Conservation (phyloP, 2,113 vertebrate species). For the Corythornis madagascariensis region DNA sequence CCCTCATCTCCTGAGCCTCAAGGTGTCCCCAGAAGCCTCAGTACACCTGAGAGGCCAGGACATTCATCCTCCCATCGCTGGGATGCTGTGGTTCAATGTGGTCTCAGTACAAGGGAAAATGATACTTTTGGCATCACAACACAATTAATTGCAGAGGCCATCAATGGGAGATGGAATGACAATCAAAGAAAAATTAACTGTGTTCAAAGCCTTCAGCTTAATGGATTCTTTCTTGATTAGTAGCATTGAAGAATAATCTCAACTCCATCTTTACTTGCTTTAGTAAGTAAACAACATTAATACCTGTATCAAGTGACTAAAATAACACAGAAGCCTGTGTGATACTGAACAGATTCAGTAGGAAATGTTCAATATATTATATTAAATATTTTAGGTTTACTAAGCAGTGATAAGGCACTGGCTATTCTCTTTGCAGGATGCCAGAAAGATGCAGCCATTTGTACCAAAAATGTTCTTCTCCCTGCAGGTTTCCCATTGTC, state of each 20-base stretch:
- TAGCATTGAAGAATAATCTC: background rate
- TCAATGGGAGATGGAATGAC: background rate
- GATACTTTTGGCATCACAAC: background rate
- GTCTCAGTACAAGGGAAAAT: background rate
- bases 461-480: background rate
- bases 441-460: background rate
- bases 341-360: background rate
- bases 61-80: background rate
- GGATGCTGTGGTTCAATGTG: rapidly evolving
- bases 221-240: background rate
- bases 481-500: background rate
- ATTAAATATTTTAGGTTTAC: background rate
- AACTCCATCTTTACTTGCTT: background rate
- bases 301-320: background rate
- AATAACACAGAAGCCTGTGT: background rate
- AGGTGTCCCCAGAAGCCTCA: background rate
- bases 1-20: background rate
- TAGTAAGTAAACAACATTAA: background rate
- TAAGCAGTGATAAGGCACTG: background rate
- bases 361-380: background rate
- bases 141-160: background rate
- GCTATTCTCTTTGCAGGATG: background rate
- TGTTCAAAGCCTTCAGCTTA: background rate
- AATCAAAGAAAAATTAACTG: background rate
- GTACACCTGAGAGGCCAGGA: rapidly evolving